Evolutionary conservation across 2,797 vertebrate species (phyloP), one percentile per base, ranked within the genome.

Genomic region (Gymnopithys bicolor): DNA sequence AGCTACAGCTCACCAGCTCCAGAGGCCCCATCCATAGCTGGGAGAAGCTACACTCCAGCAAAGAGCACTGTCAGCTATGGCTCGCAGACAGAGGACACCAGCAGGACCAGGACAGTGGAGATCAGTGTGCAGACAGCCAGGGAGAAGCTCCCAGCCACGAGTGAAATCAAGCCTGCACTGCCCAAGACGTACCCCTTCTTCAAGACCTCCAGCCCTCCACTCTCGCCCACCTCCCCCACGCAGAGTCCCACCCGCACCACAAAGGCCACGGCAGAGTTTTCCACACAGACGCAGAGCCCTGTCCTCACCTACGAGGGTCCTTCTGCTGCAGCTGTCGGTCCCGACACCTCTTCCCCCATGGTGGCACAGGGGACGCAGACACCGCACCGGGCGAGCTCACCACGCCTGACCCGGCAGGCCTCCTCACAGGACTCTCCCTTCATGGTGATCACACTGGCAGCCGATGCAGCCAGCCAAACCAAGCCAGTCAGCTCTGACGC

Each of bases 361-460:
- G 90, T 98, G 90, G 98, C 98, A 2, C 99, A 99, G 96, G 98
- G 98, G 84, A 98, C 98, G 1, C 99, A 99, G 76, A 97, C 98
- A 0, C 97, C 98, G 1, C 99, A 99, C 86, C 98, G 97, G 82
- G 94, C 98, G 0, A 96, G 97, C 84, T 98, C 98, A 0, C 98
- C 99, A 10, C 98, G 98, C 76, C 98, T 99, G 66, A 93, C 98
- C 48, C 98, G 99, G 94, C 99, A 99, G 91, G 98, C 98, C 86
- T 98, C 99, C 59, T 99, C 99, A 8, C 99, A 99, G 97, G 99
- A 99, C 80, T 97, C 98, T 48, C 98, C 99, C 35, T 98, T 99
- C 74, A 99, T 99, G 98, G 98, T 99, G 84, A 99, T 99, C 97
- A 99, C 99, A 1, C 96, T 99, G 83, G 98, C 98, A 0, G 98